Conservation (phyloP, 1,140 invertebrate species). For the Latrodectus geometricus region DNA sequence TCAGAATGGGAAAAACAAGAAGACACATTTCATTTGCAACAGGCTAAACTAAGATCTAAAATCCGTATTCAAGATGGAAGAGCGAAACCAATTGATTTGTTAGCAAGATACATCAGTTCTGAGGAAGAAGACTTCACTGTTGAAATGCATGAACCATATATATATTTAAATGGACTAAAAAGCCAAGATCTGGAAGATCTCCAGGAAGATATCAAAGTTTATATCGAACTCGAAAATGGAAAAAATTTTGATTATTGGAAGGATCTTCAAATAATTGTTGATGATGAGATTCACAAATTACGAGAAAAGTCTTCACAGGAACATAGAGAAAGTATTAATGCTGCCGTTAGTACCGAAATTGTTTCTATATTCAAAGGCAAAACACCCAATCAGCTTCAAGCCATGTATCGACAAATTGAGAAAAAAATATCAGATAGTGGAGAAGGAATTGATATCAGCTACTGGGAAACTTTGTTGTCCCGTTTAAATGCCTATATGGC, state of each 20-base stretch:
- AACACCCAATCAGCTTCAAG: slow-evolving; percentile 85
- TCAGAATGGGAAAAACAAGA: slow-evolving; percentile 91
- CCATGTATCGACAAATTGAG: slow-evolving; percentile 88
- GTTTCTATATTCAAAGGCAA: slow-evolving; percentile 93
- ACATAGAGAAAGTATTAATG: slow-evolving; percentile 93
- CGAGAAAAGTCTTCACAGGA: slow-evolving; percentile 73
- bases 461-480: slow-evolving; percentile 95
- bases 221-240: slow-evolving; percentile 75
- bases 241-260: slow-evolving; percentile 96
- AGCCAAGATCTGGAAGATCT: slow-evolving; percentile 96
- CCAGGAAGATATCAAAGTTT: slow-evolving; percentile 93
- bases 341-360: slow-evolving; percentile 91
- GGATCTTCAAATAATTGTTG: slow-evolving; percentile 95
- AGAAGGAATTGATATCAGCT: slow-evolving; percentile 93
- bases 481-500: slow-evolving; percentile 97
- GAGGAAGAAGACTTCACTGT: slow-evolving; percentile 86
- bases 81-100: slow-evolving; percentile 97
- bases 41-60: slow-evolving; percentile 67
- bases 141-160: slow-evolving; percentile 98
- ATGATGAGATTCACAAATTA: slow-evolving; percentile 92
- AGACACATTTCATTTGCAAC: slow-evolving; percentile 69
- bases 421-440: slow-evolving; percentile 84
- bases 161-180: slow-evolving; percentile 88
- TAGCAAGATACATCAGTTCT: slow-evolving; percentile 95
- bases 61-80: slow-evolving; percentile 94